Conservation (phyloP, 2,113 vertebrate species). For the Microtus oregoni region DNA sequence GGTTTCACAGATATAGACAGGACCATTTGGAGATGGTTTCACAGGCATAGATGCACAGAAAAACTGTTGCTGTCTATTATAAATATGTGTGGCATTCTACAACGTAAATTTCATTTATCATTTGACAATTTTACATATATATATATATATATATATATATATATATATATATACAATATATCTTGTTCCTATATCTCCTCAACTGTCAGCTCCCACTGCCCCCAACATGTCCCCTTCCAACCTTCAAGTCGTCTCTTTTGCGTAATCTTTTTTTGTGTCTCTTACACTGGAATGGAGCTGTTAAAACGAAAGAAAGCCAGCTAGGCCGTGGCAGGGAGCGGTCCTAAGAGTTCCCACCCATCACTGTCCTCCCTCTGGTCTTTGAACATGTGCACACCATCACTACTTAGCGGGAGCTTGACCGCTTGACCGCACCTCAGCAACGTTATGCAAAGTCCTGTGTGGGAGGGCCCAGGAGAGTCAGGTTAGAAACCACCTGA, state of each 20-base stretch:
- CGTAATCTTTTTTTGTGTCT: not conserved
- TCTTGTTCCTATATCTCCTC: not conserved
- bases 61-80: not conserved
- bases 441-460: not conserved
- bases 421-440: not conserved
- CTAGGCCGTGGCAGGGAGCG: not conserved
- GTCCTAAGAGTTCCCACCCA: not conserved
- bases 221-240: not conserved
- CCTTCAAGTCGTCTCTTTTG: no score
- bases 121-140: not conserved
- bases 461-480: not conserved
- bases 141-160: rapidly evolving
- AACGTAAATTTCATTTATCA: not conserved
- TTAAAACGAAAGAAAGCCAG: not conserved
- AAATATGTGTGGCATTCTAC: not conserved
- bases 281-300: not conserved
- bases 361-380: not conserved
- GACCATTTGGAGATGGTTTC: rapidly evolving
- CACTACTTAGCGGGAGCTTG: not conserved
- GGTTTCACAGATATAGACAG: not conserved
- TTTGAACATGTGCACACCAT: not conserved
- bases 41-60: not conserved
- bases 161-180: no score
- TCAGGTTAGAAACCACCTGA: constrained; percentile 20
- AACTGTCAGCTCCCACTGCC: no score